phyloP scores from a whole-genome alignment of 2,888 invertebrate genomes.

The Chironomus tentans region DNA sequence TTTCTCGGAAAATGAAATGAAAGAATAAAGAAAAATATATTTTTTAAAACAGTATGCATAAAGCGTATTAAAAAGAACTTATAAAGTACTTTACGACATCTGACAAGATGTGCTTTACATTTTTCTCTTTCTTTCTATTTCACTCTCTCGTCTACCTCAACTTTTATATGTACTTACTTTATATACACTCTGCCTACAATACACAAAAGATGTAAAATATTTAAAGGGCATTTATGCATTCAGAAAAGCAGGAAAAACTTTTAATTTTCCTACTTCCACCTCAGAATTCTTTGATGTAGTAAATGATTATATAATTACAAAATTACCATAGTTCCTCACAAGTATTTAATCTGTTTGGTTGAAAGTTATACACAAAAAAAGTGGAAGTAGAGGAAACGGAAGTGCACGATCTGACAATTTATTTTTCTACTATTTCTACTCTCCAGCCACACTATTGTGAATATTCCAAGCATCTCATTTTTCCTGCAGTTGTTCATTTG shows the following conservation, averaged over 20 bases:
- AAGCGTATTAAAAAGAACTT: constrained; percentile 4
- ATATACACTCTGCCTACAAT: too few species aligned
- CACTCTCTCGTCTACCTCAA: not conserved
- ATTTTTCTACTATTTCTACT: not conserved
- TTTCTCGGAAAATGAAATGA: too few species aligned
- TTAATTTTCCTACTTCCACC: not conserved
- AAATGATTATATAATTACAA: not conserved
- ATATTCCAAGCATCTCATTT: not conserved
- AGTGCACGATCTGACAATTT: not conserved
- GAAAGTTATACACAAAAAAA: not conserved
- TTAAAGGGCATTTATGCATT: not conserved
- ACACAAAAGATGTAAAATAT: constrained; percentile 7
- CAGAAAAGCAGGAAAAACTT: not conserved
- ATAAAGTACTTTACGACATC: constrained; percentile 11
- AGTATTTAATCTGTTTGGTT: not conserved
- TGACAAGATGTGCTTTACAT: not conserved
- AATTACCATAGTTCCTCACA: not conserved
- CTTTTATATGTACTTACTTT: not conserved
- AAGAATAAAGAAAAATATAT: too few species aligned
- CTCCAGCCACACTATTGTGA: not conserved
- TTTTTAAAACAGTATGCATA: not conserved
- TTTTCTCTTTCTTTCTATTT: not conserved
- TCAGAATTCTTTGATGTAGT: not conserved
- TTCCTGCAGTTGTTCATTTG: not conserved
- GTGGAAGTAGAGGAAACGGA: not conserved